Percentiles rank a stretch among this genome's conserved stretches.
Evolutionary conservation across 2,797 vertebrate species (phyloP).

Genomic region (Hippocampus kuda): DNA sequence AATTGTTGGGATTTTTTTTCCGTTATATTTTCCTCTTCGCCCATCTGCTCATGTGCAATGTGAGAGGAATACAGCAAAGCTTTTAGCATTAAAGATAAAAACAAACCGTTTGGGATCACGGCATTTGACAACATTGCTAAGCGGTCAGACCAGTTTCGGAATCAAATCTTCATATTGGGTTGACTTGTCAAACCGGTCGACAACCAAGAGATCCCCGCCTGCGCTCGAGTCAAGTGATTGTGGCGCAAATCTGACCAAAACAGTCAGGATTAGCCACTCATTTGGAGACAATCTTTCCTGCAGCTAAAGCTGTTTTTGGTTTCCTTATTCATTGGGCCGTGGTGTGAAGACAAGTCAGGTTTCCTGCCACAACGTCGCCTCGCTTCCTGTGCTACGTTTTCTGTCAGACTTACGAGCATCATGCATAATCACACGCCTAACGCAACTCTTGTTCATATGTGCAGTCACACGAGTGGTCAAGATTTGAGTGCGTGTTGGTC

Average conservation of each 20-base stretch:
- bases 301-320: constrained; percentile 11
- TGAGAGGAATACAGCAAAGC: not conserved
- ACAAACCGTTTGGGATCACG: not conserved
- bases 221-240: constrained; percentile 8
- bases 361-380: constrained; percentile 47
- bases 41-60: not conserved
- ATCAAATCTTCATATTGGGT: constrained; percentile 11
- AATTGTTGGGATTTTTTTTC: not conserved
- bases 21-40: not conserved
- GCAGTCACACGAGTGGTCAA: not conserved
- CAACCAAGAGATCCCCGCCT: constrained; percentile 1
- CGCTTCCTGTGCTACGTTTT: constrained; percentile 28
- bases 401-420: not conserved
- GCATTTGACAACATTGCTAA: constrained; percentile 5
- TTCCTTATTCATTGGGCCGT: constrained; percentile 19
- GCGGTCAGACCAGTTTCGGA: constrained; percentile 2
- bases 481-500: not conserved
- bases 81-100: not conserved
- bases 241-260: not conserved
- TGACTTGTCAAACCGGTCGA: constrained; percentile 27
- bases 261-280: not conserved
- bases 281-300: constrained; percentile 21
- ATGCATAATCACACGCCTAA: not conserved
- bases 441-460: not conserved
- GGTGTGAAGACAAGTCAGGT: constrained; percentile 30